Evolutionary conservation across 1,140 invertebrate species (phyloP), one percentile per base, ranked within the genome.

Genomic region (Drosophila ohnishii): DNA sequence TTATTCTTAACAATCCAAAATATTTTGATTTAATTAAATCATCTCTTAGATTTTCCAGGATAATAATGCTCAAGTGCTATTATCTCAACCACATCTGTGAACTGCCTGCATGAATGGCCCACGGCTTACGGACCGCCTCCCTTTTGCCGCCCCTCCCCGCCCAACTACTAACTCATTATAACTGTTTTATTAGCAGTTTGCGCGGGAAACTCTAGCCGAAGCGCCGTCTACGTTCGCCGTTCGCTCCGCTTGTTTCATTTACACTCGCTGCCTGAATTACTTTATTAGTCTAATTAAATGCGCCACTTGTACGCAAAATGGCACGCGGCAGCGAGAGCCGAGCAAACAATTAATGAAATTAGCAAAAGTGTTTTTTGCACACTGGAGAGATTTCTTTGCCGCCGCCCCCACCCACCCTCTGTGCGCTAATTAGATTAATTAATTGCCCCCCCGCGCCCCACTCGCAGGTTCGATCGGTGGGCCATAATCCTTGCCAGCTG

Each of bases 261-360:
- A 62, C 83, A 72, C 70, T 75, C 53, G 69, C 73, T 75, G 83
- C 42, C 48, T 60, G 66, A 88, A 88, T 88, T 80, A 84, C 84
- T 88, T 88, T 84, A 88, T 88, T 88, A 88, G 80, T 58, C 84
- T 88, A 87, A 87, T 87, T 87, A 87, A 88, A 88, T 80, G 76
- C 77, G 69, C 73, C 84, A 83, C 84, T 87, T 87, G 72, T 77
- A 78, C 64, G 65, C 63, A 77, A 76, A 85, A 84, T 77, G 77
- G 53, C 47, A 75, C 44, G 77, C 37, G 57, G 44, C 61, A 74
- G 55, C n/a, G 50, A 16, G 48, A 62, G 58, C 35, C 51, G 66
- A 51, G 70, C 63, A 80, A 83, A 88, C 73, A 88, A 80, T 88
- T 88, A 88, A 88, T 88, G 77, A 84, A 88, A 88, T 84, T 84